These are phyloP conservation scores for Adelphocoris suturalis DNA, from an alignment of 2,888 invertebrate species.

Conservation along the genomic window DNA sequence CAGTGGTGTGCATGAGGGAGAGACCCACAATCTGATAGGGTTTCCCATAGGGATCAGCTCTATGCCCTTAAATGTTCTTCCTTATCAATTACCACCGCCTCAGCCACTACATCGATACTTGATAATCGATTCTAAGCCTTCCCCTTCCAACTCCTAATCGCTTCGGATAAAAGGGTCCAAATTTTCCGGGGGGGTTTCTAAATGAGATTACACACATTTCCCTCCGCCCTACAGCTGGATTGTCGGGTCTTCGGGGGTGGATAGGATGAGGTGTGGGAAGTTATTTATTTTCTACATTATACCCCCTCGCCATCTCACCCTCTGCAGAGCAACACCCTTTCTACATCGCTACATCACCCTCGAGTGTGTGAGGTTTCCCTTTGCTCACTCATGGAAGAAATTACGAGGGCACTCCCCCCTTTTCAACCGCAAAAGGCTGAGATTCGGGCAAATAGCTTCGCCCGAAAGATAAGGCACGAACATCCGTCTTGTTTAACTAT, in stretches of 20 bases:
- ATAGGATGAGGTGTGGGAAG: neutral
- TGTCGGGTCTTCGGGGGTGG: neutral
- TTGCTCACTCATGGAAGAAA: conserved; percentile 42
- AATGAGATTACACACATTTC: conserved; percentile 38
- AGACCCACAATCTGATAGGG: neutral
- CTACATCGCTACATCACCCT: conserved; percentile 18
- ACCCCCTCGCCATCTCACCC: neutral
- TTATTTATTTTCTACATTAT: conserved; percentile 29
- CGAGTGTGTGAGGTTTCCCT: neutral
- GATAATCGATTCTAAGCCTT: neutral
- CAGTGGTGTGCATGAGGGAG: neutral
- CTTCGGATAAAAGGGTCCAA: neutral
- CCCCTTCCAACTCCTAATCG: neutral
- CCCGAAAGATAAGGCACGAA: conserved; percentile 44
- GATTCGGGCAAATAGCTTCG: conserved; percentile 46
- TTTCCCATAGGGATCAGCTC: conserved; percentile 22
- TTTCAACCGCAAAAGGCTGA: conserved; percentile 25
- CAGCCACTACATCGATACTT: conserved; percentile 28
- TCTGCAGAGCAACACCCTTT: neutral
- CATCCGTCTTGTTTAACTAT: conserved; percentile 54
- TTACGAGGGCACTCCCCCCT: conserved; percentile 4
- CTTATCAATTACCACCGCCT: conserved; percentile 24
- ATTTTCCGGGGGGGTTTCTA: neutral
- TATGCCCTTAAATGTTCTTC: neutral
- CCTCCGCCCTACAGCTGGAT: neutral